Percentiles rank a stretch among this genome's conserved stretches.
Conservation (phyloP, 1,140 invertebrate genomes). For the Drosophila rhopaloa region DNA sequence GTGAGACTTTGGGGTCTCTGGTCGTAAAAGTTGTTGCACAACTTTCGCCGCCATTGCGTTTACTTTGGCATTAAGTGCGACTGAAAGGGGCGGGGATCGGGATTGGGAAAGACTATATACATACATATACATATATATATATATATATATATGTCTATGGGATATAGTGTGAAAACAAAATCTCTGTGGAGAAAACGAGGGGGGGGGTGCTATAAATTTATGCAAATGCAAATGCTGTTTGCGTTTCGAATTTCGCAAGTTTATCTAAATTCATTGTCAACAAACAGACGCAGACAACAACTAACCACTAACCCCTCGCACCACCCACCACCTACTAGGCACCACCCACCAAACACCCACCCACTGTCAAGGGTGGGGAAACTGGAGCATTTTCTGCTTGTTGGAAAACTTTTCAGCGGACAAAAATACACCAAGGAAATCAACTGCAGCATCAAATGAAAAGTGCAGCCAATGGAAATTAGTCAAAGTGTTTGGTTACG, state of each 20-base stretch:
- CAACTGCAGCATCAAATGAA: constrained; percentile 56
- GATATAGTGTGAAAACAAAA: constrained; percentile 22
- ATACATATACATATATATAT: constrained; percentile 58
- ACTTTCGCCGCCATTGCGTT: constrained; percentile 67
- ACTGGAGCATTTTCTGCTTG: constrained; percentile 38
- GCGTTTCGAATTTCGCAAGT: constrained; percentile 78
- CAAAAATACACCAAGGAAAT: constrained; percentile 73
- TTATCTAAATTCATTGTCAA: constrained; percentile 83
- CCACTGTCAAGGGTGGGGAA: not conserved
- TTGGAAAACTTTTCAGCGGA: constrained; percentile 58
- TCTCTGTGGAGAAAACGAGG: not conserved
- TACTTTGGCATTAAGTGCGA: constrained; percentile 69
- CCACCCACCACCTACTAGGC: not conserved
- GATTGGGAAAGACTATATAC: constrained; percentile 29
- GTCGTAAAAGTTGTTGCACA: constrained; percentile 67
- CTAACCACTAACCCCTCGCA: not conserved
- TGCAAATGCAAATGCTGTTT: constrained; percentile 80
- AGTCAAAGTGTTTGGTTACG: constrained; percentile 52
- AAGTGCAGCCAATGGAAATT: constrained; percentile 61
- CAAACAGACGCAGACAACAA: constrained; percentile 58
- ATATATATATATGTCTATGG: not conserved
- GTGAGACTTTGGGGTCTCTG: constrained; percentile 19
- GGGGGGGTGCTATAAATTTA: constrained; percentile 61
- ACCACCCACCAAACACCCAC: not conserved
- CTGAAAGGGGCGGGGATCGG: constrained; percentile 7